Evolutionary conservation across 2,888 invertebrate genomes (phyloP).

Genomic region (Sipha maydis): DNA sequence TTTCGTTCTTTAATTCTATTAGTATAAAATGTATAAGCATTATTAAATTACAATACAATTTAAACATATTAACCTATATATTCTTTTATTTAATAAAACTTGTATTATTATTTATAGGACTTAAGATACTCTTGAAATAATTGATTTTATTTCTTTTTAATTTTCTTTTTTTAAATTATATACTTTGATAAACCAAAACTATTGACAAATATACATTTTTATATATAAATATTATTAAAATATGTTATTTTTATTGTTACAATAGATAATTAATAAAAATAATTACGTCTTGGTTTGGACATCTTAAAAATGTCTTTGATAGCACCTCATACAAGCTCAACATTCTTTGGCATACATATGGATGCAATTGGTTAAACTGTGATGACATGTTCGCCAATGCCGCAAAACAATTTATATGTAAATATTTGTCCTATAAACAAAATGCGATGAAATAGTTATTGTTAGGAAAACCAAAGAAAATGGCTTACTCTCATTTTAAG

Average conservation of each 20-base stretch:
- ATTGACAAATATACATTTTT: too few species aligned
- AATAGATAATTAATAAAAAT: neutral
- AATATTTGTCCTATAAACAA: slow-evolving; percentile 82
- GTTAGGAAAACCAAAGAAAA: neutral
- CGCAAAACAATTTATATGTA: slow-evolving; percentile 98
- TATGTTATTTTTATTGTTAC: neutral
- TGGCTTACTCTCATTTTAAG: slow-evolving; percentile 82
- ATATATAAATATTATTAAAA: too few species aligned
- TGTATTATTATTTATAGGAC: too few species aligned
- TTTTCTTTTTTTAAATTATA: too few species aligned
- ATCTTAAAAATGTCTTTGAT: slow-evolving; percentile 82
- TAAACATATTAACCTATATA: too few species aligned
- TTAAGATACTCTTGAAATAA: too few species aligned
- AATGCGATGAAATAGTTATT: slow-evolving; percentile 21
- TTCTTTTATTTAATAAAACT: too few species aligned
- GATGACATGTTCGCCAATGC: slow-evolving; percentile 98
- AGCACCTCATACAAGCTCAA: slow-evolving; percentile 91
- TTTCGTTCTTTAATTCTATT: too few species aligned
- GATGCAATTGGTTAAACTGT: slow-evolving; percentile 88
- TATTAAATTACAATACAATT: too few species aligned
- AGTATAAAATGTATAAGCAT: too few species aligned
- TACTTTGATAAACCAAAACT: too few species aligned
- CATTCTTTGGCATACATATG: slow-evolving; percentile 94
- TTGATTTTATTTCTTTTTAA: too few species aligned
- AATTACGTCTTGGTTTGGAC: slow-evolving; percentile 68